A percentile compares a stretch with the other conserved stretches of the same genome.
Conservation (phyloP, 2,888 invertebrate genomes). For the Lottia scabra region DNA sequence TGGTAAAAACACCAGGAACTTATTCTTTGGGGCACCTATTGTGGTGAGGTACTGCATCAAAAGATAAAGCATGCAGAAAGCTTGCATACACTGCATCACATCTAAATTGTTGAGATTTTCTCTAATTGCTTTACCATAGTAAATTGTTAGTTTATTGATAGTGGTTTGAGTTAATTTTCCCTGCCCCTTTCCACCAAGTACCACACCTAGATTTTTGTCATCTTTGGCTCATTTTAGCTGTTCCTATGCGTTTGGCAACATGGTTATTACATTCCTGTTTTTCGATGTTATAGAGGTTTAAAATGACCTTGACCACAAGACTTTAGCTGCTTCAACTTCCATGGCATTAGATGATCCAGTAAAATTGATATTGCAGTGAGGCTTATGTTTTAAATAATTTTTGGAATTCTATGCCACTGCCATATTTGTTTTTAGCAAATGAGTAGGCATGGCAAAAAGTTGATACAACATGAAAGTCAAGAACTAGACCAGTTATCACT, state of each 20-base stretch:
- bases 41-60: slow-evolving; percentile 16
- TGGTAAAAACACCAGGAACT: slow-evolving; percentile 14
- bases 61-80: slow-evolving; percentile 13
- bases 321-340: not conserved
- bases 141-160: slow-evolving; percentile 6
- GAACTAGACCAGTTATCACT: not conserved
- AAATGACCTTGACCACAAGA: not conserved
- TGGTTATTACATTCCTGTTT: not conserved
- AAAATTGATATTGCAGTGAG: not conserved
- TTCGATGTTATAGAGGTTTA: not conserved
- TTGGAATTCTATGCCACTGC: not conserved
- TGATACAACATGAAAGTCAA: slow-evolving; percentile 8
- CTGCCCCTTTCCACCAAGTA: slow-evolving; percentile 11
- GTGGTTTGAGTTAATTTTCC: slow-evolving; percentile 7
- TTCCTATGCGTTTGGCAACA: slow-evolving; percentile 24
- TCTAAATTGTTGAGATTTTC: not conserved
- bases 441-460: slow-evolving; percentile 10
- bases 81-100: slow-evolving; percentile 9
- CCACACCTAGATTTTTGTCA: not conserved
- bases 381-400: not conserved
- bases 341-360: not conserved
- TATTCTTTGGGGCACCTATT: slow-evolving; percentile 8
- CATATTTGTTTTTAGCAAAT: not conserved
- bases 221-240: slow-evolving; percentile 13
- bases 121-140: slow-evolving; percentile 11